Evolutionary conservation across 2,797 vertebrate species (phyloP).

Genomic region (Nannoperca australis): DNA sequence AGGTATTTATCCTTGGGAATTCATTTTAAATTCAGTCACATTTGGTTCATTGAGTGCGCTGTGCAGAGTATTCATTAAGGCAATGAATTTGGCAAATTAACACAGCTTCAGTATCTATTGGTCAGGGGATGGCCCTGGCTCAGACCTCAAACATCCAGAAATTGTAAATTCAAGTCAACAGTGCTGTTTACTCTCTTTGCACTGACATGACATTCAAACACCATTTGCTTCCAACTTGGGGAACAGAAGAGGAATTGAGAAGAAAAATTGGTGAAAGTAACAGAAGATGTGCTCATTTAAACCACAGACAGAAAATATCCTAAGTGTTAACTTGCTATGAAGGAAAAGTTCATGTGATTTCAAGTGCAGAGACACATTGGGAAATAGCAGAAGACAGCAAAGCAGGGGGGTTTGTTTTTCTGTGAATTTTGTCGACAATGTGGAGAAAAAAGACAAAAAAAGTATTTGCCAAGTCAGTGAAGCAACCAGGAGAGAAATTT

Average conservation of each 20-base stretch:
- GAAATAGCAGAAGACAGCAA: conserved; percentile 36
- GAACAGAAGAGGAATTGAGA: conserved; percentile 59
- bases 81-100: conserved; percentile 54
- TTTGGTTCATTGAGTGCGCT: conserved; percentile 15
- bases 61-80: conserved; percentile 37
- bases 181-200: conserved; percentile 63
- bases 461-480: conserved; percentile 32
- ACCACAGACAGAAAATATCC: conserved; percentile 9
- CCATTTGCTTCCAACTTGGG: conserved; percentile 25
- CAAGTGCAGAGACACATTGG: conserved; percentile 26
- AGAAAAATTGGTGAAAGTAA: conserved; percentile 35
- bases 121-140: conserved; percentile 56
- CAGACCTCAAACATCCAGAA: conserved; percentile 72
- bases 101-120: conserved; percentile 55
- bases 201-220: conserved; percentile 58
- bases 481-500: conserved; percentile 30
- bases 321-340: conserved; percentile 23
- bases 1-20: conserved; percentile 30
- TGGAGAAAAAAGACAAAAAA: neutral
- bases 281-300: conserved; percentile 46
- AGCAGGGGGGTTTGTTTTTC: conserved; percentile 48
- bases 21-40: conserved; percentile 31
- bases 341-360: conserved; percentile 25
- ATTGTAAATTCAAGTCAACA: conserved; percentile 57
- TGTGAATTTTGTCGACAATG: conserved; percentile 56